Base-by-base conservation (phyloP, 2,888 invertebrate species). In the Ectemnius cavifrons region DNA sequence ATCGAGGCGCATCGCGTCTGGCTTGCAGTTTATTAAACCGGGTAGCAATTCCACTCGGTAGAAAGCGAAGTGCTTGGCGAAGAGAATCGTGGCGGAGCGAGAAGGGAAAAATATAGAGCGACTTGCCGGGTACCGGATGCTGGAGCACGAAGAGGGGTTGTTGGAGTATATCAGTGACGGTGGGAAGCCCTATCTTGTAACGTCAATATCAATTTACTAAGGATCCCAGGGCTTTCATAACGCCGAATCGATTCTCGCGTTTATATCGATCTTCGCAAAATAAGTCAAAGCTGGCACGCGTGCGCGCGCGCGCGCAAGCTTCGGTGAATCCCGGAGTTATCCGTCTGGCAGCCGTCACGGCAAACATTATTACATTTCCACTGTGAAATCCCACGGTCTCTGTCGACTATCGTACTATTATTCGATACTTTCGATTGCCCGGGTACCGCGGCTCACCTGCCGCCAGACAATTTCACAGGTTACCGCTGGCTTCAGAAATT, bases 211-310 rank as follows among this genome's bases (percentile, higher is more conserved):
- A 83, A 84, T 84, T 83, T 82, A 73, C 65, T 18, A 67, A 75
- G 81, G 77, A 81, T 84, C 77, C 71, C 62, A 59, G 60, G 60
- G 68, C 58, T 67, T 58, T 56, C 60, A 13, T 56, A 23, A 59
- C 59, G 20, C 11, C 20, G 58, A 23, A 80, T 79, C 78, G 80
- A 78, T 78, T 79, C 69, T 64, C 73, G 61, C 67, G 69, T 63
- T 72, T 77, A 81, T 84, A 84, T 84, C 79, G 82, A 84, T 80
- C 79, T 78, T 67, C 73, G 69, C 74, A 71, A 78, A 82, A 82
- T 81, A 81, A 80, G 78, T 73, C 66, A 72, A 79, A 78, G 74
- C 66, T 72, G 75, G 75, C 74, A 79, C 78, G 11, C 64, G 75
- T 77, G 75, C 74, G 81, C 78, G 11, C 37, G 13, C 5, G 78